Base-by-base conservation (phyloP, 1,140 invertebrate genomes). In the Drosophila virilis region DNA sequence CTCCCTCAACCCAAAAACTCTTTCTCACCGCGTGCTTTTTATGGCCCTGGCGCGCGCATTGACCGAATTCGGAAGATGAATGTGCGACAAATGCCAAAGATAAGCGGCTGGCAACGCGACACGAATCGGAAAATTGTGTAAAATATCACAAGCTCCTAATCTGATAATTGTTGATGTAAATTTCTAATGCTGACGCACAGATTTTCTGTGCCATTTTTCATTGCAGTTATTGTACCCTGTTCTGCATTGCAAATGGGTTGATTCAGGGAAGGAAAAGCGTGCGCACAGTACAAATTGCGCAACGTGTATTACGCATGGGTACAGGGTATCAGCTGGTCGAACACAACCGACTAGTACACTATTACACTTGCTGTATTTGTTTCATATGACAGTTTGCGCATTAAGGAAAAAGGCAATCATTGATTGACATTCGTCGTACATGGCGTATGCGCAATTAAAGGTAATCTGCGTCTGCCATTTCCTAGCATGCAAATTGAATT, bases 371-470 rank as follows among this genome's bases (percentile, higher is more conserved):
- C 13, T 54, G 12, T 43, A 46, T 45, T 54, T 55, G 32, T 37
- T 32, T 15, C n/a, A 13, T 62, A 48, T 80, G 60, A 69, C 61
- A 60, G 75, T 35, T 82, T 77, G 61, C 43, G 74, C 73, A 81
- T 80, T 60, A 58, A 73, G 70, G 70, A 69, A 74, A 74, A 69
- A 69, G 42, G 51, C 50, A 84, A 77, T 66, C 51, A 72, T 66
- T 86, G 82, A 86, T 79, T 88, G 83, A 83, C 79, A 76, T 58
- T 71, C 67, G 80, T 61, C 83, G 51, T 78, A 86, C 84, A 88
- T 83, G 84, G 79, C 83, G 83, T 88, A 89, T 89, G 77, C 73
- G 83, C 84, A 89, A 89, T 88, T 83, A 89, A 80, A 81, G 84
- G 59, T 64, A 86, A 69, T 77, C 60, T 83, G 42, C 52, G 17